These are phyloP conservation scores for Rhinichthys osculus DNA, from an alignment of 2,797 vertebrate genomes.

Conservation along the genomic window DNA sequence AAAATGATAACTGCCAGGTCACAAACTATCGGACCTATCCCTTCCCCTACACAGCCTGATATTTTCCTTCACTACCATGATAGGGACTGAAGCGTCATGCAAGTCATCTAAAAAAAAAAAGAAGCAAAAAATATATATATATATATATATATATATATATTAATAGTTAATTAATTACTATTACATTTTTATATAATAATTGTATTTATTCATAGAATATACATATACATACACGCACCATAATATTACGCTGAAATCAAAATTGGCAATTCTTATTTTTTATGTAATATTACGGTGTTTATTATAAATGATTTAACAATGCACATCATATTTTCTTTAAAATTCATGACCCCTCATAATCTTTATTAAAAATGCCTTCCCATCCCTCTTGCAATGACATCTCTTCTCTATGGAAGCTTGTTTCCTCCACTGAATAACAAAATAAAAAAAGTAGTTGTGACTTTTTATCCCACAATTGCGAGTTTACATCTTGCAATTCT, in stretches of 20 bases:
- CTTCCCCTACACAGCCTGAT: background rate
- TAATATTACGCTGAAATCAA: too few relatives aligned
- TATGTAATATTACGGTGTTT: background rate
- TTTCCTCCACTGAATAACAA: too few relatives aligned
- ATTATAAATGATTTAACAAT: background rate
- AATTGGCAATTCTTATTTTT: background rate
- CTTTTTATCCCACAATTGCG: too few relatives aligned
- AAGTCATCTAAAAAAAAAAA: background rate
- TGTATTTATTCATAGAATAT: too few relatives aligned
- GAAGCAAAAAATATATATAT: too few relatives aligned
- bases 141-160: too few relatives aligned
- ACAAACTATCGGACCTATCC: background rate
- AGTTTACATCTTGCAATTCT: too few relatives aligned
- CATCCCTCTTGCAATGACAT: background rate
- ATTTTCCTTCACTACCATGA: background rate
- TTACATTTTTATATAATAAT: too few relatives aligned
- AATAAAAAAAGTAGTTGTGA: too few relatives aligned
- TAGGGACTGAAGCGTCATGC: background rate
- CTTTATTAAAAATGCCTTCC: background rate
- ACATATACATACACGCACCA: too few relatives aligned
- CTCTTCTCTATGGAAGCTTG: background rate
- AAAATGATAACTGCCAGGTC: background rate
- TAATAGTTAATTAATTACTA: too few relatives aligned
- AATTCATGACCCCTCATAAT: background rate
- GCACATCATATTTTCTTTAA: background rate